Evolutionary conservation across 2,797 vertebrate genomes (phyloP).

Genomic region (Lophotriccus pileatus): DNA sequence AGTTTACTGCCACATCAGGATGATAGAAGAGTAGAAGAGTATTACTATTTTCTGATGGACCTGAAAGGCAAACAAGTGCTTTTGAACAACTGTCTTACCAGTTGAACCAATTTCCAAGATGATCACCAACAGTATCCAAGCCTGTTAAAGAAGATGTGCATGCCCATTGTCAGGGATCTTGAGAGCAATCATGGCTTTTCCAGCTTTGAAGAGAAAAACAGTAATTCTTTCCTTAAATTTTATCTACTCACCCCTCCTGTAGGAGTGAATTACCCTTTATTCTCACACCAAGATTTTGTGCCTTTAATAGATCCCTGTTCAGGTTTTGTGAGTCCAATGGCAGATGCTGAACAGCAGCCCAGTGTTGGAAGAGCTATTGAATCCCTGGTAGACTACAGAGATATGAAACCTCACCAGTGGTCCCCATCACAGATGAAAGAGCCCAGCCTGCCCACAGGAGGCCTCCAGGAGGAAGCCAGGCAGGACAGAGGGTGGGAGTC

Average conservation of each 20-base stretch:
- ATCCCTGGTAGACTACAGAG: constrained; percentile 26
- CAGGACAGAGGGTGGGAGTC: constrained; percentile 72
- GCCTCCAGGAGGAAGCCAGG: constrained; percentile 31
- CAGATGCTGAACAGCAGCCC: constrained; percentile 66
- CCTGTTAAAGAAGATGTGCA: constrained; percentile 21
- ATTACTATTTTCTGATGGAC: not conserved
- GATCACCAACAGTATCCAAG: not conserved
- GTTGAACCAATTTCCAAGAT: not conserved
- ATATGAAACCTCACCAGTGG: constrained; percentile 35
- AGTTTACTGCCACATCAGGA: not conserved
- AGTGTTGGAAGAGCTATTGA: constrained; percentile 54
- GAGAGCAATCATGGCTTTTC: constrained; percentile 51
- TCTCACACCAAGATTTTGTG: constrained; percentile 66
- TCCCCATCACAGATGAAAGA: not conserved
- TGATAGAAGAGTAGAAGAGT: not conserved
- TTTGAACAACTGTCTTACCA: not conserved
- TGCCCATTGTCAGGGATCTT: constrained; percentile 48
- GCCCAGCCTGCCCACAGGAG: constrained; percentile 12
- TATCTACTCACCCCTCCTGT: not conserved
- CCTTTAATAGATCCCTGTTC: constrained; percentile 68
- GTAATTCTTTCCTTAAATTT: constrained; percentile 51
- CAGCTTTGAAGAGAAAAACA: constrained; percentile 62
- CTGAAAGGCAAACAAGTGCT: constrained; percentile 5
- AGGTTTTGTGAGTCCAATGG: constrained; percentile 70
- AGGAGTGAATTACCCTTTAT: constrained; percentile 15